A percentile compares a stretch with the other conserved stretches of the same genome.
phyloP scores from a whole-genome alignment of 2,888 invertebrate species.

The Saturnia pavonia region DNA sequence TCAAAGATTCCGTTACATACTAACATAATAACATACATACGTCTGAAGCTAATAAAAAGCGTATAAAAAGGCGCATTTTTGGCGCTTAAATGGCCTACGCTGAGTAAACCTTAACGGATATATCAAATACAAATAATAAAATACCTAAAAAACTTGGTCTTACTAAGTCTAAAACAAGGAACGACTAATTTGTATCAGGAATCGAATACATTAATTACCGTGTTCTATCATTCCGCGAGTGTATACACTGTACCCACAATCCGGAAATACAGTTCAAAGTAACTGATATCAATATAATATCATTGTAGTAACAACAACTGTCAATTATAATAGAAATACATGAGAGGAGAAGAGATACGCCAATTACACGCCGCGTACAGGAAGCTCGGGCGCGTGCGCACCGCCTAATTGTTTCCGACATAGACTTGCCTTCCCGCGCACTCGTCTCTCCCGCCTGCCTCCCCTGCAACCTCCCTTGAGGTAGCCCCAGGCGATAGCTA shows the following conservation, averaged over 20 bases:
- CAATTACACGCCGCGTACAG: slow-evolving; percentile 64
- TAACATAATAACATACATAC: no score
- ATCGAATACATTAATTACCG: no score
- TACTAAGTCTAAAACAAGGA: no score
- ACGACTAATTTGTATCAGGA: no score
- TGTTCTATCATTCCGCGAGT: no score
- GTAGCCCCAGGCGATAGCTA: slow-evolving; percentile 43
- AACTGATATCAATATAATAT: slow-evolving; percentile 52
- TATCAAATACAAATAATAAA: no score
- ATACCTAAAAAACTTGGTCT: no score
- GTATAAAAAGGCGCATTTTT: no score
- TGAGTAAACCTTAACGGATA: no score
- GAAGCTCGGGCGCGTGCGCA: slow-evolving; percentile 75
- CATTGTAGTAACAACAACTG: slow-evolving; percentile 53
- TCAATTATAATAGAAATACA: slow-evolving; percentile 71
- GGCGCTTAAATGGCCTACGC: no score
- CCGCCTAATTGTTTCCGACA: slow-evolving; percentile 73
- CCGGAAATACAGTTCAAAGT: slow-evolving; percentile 12
- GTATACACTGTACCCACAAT: background rate
- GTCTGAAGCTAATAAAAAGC: no score
- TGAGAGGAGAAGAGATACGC: slow-evolving; percentile 70
- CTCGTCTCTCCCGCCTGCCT: slow-evolving; percentile 24
- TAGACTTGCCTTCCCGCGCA: slow-evolving; percentile 41
- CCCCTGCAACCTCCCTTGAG: slow-evolving; percentile 29
- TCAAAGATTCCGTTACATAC: no score